Conservation (phyloP, 2,888 invertebrate genomes). For the Steinernema carpocapsae region DNA sequence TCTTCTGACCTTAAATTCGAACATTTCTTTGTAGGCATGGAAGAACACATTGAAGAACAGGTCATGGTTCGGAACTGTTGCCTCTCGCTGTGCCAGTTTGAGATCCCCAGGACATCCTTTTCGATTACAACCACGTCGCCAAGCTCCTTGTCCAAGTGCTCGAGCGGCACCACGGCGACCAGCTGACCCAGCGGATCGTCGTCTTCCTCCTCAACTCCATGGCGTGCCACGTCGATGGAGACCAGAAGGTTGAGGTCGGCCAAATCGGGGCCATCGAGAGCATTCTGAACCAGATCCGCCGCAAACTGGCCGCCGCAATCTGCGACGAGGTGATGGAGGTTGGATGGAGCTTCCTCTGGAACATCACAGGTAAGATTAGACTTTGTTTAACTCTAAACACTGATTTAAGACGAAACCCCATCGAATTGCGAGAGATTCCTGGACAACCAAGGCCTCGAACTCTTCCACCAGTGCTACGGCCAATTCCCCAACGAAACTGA, state of each 20-base stretch:
- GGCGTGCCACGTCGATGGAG: slow-evolving; percentile 93
- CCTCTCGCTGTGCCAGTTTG: slow-evolving; percentile 89
- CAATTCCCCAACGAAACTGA: slow-evolving; percentile 69
- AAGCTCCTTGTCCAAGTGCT: slow-evolving; percentile 66
- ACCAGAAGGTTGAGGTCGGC: slow-evolving; percentile 88
- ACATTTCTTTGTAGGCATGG: slow-evolving; percentile 55
- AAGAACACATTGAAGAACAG: slow-evolving; percentile 66
- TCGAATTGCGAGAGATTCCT: slow-evolving; percentile 90
- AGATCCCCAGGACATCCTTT: slow-evolving; percentile 87
- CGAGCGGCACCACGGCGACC: slow-evolving; percentile 74
- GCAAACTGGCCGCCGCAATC: slow-evolving; percentile 78
- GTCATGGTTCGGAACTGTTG: slow-evolving; percentile 93
- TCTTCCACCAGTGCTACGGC: slow-evolving; percentile 85
- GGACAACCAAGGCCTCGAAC: slow-evolving; percentile 84
- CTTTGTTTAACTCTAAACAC: background rate
- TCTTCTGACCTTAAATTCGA: background rate
- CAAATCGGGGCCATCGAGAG: slow-evolving; percentile 79
- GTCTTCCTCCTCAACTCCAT: slow-evolving; percentile 92
- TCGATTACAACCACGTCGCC: slow-evolving; percentile 66
- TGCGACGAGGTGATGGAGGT: slow-evolving; percentile 96
- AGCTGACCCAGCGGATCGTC: slow-evolving; percentile 90
- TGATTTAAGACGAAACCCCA: slow-evolving; percentile 83
- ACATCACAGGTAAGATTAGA: slow-evolving; percentile 73
- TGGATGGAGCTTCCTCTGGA: slow-evolving; percentile 99
- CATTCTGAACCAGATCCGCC: slow-evolving; percentile 79